Base-by-base conservation (phyloP, 1,140 invertebrate genomes). In the Sitophilus oryzae region DNA sequence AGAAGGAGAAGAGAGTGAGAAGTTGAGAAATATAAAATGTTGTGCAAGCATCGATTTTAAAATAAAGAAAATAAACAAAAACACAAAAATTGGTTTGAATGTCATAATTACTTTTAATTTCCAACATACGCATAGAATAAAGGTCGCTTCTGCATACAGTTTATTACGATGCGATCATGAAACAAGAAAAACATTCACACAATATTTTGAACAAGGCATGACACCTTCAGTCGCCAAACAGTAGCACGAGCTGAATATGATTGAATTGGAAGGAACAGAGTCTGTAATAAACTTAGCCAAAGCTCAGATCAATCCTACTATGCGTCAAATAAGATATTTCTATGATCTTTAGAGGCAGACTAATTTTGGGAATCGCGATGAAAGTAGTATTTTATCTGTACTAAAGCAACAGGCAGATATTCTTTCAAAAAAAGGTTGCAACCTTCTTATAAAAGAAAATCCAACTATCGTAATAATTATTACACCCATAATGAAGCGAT, bases 381-480 rank as follows among this genome's bases (percentile, higher is more conserved):
- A 44, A 44, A 44, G 42, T 20, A 44, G 16, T 44, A 15, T 44
- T 44, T 19, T n/a, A n/a, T n/a, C n/a, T n/a, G n/a, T n/a, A n/a
- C n/a, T n/a, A n/a, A n/a, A n/a, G n/a, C n/a, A n/a, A n/a, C n/a
- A n/a, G n/a, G n/a, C n/a, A n/a, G n/a, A n/a, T n/a, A n/a, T n/a
- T n/a, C n/a, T n/a, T n/a, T 44, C 42, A 22, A 44, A 44, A 44
- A 44, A 23, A 43, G 42, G 42, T 23, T 44, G 42, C 19, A 44
- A n/a, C n/a, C n/a, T n/a, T n/a, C n/a, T n/a, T n/a, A n/a, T n/a
- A n/a, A n/a, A n/a, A n/a, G n/a, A n/a, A n/a, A n/a, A n/a, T n/a
- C n/a, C n/a, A n/a, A n/a, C n/a, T n/a, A n/a, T n/a, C n/a, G 45
- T 47, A 14, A 9, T 47, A 34, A 47, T 47, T 47, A 36, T 47